Evolutionary conservation across 2,797 vertebrate genomes (phyloP), one percentile per base, ranked within the genome.

Genomic region (Onychomys torridus): DNA sequence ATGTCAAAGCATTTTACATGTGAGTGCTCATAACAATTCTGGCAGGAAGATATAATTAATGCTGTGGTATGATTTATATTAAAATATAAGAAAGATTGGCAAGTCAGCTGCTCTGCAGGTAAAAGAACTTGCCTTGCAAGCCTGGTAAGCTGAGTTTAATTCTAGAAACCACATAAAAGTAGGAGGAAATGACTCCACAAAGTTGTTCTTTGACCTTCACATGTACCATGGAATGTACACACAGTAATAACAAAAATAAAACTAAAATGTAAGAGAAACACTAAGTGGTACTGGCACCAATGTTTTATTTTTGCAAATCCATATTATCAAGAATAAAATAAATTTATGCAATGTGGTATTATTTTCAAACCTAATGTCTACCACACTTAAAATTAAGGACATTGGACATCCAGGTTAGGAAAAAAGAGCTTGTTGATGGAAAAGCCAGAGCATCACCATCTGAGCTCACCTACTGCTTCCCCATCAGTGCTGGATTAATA

Each of bases 311-410:
- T 82, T 85, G 23, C 37, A 96, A 96, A 93, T 76, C 7, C 9
- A 57, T 61, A 82, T 86, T 52, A 73, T 27, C 12, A 83, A 96
- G 37, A 78, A 76, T 49, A 81, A 78, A 96, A 93, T 95, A 92
- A 77, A 87, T 23, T 29, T 77, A 92, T 57, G 6, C 11, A 94
- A 85, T 6, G 76, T 91, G 29, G 21, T 61, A 63, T 52, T 89
- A 81, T 95, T 96, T 96, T 91, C 82, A 93, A 83, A 91, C 8
- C 93, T 52, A 96, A 87, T 93, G 40, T 12, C 86, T 81, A 93
- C 65, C 40, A 94, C 8, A 93, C 19, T 92, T 46, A 71, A 91
- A 83, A 32, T 67, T 25, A 96, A 92, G 11, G 2, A 49, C 29
- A 40, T 65, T 81, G 43, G 63, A 73, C 94, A 83, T 52, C 78